Evolutionary conservation across 2,113 vertebrate genomes (phyloP).

Genomic region (Tamias sibiricus): DNA sequence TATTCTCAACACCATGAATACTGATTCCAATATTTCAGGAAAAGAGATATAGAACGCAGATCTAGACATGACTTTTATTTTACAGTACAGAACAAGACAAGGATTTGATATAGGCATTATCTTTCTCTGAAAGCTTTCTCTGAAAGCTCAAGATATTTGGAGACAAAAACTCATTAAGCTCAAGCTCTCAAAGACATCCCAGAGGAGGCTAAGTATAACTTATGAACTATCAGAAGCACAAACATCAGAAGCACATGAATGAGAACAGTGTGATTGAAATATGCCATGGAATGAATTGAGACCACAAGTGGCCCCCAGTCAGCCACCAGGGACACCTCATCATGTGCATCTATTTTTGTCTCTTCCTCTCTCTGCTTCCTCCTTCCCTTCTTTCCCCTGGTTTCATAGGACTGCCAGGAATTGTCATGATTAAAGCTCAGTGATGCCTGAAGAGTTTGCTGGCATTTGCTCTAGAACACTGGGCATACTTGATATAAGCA

Average conservation of each 20-base stretch:
- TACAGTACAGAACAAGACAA: background rate
- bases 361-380: background rate
- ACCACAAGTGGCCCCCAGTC: background rate
- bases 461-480: constrained; percentile 9
- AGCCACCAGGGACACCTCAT: background rate
- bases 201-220: background rate
- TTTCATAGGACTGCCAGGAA: background rate
- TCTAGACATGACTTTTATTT: background rate
- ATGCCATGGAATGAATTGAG: background rate
- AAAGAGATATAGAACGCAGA: background rate
- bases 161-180: background rate
- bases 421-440: background rate
- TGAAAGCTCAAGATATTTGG: constrained; percentile 30
- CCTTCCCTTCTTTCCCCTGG: background rate
- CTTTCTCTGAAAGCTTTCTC: background rate
- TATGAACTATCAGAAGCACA: background rate
- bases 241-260: background rate
- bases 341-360: background rate
- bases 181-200: background rate
- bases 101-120: background rate
- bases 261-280: background rate
- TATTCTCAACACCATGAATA: background rate
- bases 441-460: background rate
- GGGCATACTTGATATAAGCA: background rate
- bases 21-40: background rate